These are phyloP conservation scores for Turnix velox DNA, from an alignment of 2,113 vertebrate genomes.

Conservation along the genomic window DNA sequence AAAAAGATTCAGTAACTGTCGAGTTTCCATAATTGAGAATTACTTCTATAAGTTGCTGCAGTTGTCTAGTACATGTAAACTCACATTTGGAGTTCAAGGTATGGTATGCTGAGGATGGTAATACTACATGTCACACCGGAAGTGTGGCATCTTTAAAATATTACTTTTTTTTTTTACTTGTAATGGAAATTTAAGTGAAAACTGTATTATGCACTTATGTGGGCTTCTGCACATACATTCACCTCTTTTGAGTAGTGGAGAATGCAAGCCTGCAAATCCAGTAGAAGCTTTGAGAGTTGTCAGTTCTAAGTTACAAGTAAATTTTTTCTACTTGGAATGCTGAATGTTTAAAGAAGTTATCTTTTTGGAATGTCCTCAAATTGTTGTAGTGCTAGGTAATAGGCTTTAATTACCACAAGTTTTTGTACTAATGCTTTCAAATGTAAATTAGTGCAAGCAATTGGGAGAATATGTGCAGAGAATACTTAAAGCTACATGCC, in stretches of 20 bases:
- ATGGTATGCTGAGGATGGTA: neutral
- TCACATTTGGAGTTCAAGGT: neutral
- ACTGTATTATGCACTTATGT: rapidly evolving
- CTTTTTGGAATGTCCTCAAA: neutral
- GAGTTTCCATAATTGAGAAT: neutral
- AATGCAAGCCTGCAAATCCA: neutral
- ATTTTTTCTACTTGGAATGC: neutral
- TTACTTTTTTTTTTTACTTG: neutral
- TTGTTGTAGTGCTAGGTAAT: neutral
- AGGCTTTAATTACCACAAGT: neutral
- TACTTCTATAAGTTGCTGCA: neutral
- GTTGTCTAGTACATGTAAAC: neutral
- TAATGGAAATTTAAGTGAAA: neutral
- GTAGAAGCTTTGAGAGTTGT: neutral
- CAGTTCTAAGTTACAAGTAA: neutral
- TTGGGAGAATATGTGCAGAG: neutral
- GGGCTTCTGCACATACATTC: rapidly evolving
- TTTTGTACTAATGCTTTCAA: neutral
- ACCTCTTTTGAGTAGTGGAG: neutral
- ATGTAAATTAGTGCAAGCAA: neutral
- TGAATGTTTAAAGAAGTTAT: neutral
- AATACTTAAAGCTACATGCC: neutral
- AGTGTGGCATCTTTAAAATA: neutral
- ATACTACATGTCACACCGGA: neutral
- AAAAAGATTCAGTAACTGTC: neutral